phyloP scores from a whole-genome alignment of 2,888 invertebrate genomes.

The Sinopyrophorus schimmeli region DNA sequence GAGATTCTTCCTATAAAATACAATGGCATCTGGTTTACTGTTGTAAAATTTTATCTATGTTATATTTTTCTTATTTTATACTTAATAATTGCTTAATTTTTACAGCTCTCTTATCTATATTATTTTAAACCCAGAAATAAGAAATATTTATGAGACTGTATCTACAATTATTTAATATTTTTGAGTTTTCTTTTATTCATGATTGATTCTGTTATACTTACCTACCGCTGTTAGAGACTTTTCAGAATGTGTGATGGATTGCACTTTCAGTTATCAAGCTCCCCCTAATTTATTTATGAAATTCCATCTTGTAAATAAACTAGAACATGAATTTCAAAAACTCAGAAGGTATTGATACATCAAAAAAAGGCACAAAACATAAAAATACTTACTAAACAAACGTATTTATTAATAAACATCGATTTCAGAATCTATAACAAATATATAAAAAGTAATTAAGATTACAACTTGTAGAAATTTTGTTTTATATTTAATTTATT shows the following conservation, averaged over 20 bases:
- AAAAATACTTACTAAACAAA: conserved; percentile 1
- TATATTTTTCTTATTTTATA: no score
- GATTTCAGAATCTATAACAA: background rate
- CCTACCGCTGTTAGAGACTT: no score
- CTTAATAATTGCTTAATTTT: no score
- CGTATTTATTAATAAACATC: conserved; percentile 6
- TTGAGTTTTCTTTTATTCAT: conserved; percentile 7
- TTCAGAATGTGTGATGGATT: conserved; percentile 8
- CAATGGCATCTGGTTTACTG: no score
- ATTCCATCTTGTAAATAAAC: background rate
- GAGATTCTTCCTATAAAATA: no score
- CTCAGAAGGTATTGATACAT: background rate
- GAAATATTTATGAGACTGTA: no score
- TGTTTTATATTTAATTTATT: conserved; percentile 1
- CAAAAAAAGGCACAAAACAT: conserved; percentile 4
- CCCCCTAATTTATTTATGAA: background rate
- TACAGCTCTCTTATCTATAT: no score
- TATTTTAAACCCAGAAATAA: no score
- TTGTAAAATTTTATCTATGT: no score
- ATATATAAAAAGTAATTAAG: conserved; percentile 10
- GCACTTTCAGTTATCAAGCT: conserved; percentile 1
- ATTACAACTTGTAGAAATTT: background rate
- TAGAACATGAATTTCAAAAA: background rate
- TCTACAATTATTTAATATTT: no score
- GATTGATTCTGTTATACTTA: conserved; percentile 11